Evolutionary conservation across 2,797 vertebrate species (phyloP), one percentile per base, ranked within the genome.

Genomic region (Sebastes cheni): DNA sequence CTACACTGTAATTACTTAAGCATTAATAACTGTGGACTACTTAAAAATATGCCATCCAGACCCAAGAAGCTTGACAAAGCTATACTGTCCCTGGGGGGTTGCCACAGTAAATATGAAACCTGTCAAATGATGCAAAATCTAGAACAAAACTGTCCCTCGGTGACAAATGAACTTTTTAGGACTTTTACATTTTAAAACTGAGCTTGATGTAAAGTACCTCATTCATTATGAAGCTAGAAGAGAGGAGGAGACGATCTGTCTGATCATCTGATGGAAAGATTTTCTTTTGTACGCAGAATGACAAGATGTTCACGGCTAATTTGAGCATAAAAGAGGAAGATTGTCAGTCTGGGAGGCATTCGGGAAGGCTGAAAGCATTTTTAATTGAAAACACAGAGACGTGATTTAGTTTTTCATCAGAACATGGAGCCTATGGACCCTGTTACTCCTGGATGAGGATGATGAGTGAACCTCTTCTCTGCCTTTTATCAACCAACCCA

Each of bases 341-440:
- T 46, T 29, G 61, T 67, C 42, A 55, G 62, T 78, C 29, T 50
- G 52, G 36, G 34, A 66, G 18, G 30, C 54, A 14, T 27, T 16
- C 2, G 50, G 25, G 20, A 6, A 39, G 32, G 67, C 58, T 83
- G 65, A 82, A 83, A 80, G 55, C 14, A 32, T 68, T 79, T 76
- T 42, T 30, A 66, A 68, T 60, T 70, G 61, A 71, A 71, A 77
- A 64, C 27, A 67, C 2, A 5, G 22, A 61, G 25, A 34, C 2
- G 2, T 20, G 36, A 79, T 69, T 83, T 11, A 16, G 14, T 55
- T 65, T 36, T 70, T 65, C 65, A 50, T 75, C 23, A 42, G 23
- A 39, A 66, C 55, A 46, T 36, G 23, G 8, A 58, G 29, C 16
- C 32, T 3, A 16, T 46, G 39, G 9, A 4, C 12, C 5, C 9